A percentile compares a stretch with the other conserved stretches of the same genome.
These are phyloP conservation scores for Geotrypetes seraphini DNA, from an alignment of 2,797 vertebrate genomes.

Conservation along the genomic window DNA sequence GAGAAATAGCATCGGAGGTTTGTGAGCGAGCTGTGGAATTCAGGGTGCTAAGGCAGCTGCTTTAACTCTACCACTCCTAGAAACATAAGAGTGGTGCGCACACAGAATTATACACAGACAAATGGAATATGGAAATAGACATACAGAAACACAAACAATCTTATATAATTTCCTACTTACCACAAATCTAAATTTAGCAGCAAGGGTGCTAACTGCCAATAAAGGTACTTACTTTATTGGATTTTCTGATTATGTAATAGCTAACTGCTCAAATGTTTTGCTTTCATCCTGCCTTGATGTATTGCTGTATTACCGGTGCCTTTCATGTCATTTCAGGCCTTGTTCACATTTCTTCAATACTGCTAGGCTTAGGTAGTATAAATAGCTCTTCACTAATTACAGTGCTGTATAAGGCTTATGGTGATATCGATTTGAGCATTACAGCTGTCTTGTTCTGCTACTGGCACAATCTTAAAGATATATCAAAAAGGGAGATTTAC, in stretches of 20 bases:
- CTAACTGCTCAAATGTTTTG: slow-evolving; percentile 7
- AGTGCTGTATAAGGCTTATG: slow-evolving; percentile 34
- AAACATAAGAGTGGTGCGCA: no score
- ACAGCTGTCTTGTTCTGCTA: slow-evolving; percentile 11
- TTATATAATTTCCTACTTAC: no score
- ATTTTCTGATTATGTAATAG: slow-evolving; percentile 3
- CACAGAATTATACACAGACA: no score
- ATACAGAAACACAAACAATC: no score
- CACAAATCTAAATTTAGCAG: no score
- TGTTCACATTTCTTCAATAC: slow-evolving; percentile 37
- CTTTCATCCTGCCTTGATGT: slow-evolving; percentile 26
- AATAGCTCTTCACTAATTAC: slow-evolving; percentile 45
- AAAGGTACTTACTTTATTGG: slow-evolving; percentile 1
- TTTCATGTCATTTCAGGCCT: slow-evolving; percentile 39
- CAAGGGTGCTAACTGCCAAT: slow-evolving; percentile 1
- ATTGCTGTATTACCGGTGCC: slow-evolving; percentile 30
- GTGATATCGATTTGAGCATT: slow-evolving; percentile 32
- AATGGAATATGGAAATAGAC: no score
- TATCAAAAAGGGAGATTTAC: neutral
- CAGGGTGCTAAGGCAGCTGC: no score
- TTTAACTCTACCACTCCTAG: no score
- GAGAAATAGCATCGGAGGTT: no score
- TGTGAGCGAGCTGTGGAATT: no score
- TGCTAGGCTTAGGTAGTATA: slow-evolving; percentile 34
- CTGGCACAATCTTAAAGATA: slow-evolving; percentile 19